Conservation (phyloP, 2,888 invertebrate species). For the Drosophila siamana region DNA sequence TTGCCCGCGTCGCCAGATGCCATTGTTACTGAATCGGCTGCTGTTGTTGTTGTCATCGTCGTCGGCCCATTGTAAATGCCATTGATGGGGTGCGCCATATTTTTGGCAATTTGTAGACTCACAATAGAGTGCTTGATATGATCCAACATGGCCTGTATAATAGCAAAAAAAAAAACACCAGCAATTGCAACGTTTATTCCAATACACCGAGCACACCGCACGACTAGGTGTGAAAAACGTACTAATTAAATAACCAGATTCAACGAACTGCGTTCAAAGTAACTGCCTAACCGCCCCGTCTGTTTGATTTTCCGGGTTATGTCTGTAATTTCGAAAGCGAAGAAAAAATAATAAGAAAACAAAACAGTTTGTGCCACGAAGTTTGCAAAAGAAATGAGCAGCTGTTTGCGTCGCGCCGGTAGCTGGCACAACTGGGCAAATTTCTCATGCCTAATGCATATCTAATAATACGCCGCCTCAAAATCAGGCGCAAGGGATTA, state of each 20-base stretch:
- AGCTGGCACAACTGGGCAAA: slow-evolving; percentile 57
- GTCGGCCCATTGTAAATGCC: slow-evolving; percentile 92
- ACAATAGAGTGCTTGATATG: slow-evolving; percentile 99
- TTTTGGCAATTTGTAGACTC: slow-evolving; percentile 98
- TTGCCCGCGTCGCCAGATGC: slow-evolving; percentile 22
- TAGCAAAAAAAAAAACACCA: slow-evolving; percentile 7
- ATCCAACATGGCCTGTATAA: slow-evolving; percentile 94
- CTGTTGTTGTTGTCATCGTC: slow-evolving; percentile 52
- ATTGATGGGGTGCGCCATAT: slow-evolving; percentile 96
- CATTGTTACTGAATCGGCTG: slow-evolving; percentile 20
- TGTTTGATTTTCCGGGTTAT: slow-evolving; percentile 6
- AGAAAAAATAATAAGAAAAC: not conserved
- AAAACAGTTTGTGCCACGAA: slow-evolving; percentile 49
- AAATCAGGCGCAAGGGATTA: no score
- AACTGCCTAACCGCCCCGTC: not conserved
- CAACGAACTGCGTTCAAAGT: slow-evolving; percentile 11
- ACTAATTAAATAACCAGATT: slow-evolving; percentile 48
- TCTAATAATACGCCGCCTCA: slow-evolving; percentile 45
- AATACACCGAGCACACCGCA: not conserved
- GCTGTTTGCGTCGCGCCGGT: slow-evolving; percentile 49
- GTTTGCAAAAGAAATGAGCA: slow-evolving; percentile 66
- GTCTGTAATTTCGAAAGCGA: slow-evolving; percentile 7
- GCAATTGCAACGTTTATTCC: slow-evolving; percentile 7
- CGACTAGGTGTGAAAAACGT: slow-evolving; percentile 39
- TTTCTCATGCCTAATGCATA: slow-evolving; percentile 62